Evolutionary conservation across 2,888 invertebrate genomes (phyloP), one percentile per base, ranked within the genome.

Genomic region (Plebejus argus): DNA sequence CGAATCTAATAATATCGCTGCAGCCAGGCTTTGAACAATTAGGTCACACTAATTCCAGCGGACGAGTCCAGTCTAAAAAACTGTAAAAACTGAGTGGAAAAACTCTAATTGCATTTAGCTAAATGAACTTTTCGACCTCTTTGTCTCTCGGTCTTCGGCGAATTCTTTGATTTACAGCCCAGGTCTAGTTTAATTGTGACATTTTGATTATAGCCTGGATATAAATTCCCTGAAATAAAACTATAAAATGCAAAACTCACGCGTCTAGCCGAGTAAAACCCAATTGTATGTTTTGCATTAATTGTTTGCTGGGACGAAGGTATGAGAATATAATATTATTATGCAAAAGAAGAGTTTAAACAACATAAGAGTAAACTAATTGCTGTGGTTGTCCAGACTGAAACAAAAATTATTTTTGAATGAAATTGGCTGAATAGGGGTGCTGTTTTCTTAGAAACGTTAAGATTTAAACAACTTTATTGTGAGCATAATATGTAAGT

Each of bases 41-140:
- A 28, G 66, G 28, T 66, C 28, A 28, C 66, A 15, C 66, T 66
- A 28, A 66, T 66, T 33, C 28, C 15, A 5, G 1, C 28, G 15
- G 66, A 23, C 66, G 28, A 66, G 66, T 66, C 15, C 66, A 15
- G 28, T 28, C 66, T 66, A 66, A 66, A 66, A 66, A 66, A 28
- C 28, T 28, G 15, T 66, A 66, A 66, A 66, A 66, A 66, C 66
- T 66, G 28, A 28, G 23, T 28, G 15, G 28, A 66, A 66, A 66
- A 33, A 66, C 66, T 66, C 66, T 66, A 66, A 66, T 66, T 66
- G 66, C 66, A 66, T 66, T 66, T 66, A 15, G 66, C 28, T 6
- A 66, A 66, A 66, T 66, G 23, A 61, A 61, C 61, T 23, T 61
- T 33, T 66, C 66, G 28, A 33, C 12, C 66, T 33, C 66, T 66